Base-by-base conservation (phyloP, 92 coral and sea anemone species). In the Siderastrea siderea region DNA sequence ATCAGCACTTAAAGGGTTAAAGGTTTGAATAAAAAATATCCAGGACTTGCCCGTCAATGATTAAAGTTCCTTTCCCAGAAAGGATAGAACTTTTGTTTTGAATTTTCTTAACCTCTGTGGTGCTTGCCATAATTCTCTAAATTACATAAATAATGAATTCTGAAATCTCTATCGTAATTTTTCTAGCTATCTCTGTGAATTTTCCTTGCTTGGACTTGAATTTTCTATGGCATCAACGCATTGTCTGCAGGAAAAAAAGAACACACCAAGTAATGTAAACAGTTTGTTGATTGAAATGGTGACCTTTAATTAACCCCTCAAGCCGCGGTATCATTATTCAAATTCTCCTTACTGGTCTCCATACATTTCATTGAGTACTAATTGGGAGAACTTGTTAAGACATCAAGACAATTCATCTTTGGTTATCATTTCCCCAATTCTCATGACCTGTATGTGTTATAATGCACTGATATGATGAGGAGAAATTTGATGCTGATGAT, bases 211-310 rank as follows among this genome's bases (percentile, higher is more conserved):
- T 55, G 61, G 61, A 7, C 61, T 55, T 60, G 13, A 95, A 74
- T 74, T 62, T 49, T 85, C 89, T 47, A 85, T 75, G 13, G 89
- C 83, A 85, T 85, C 89, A 38, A 85, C 89, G 55, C 89, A 85
- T n/a, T 85, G 89, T 17, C 89, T 85, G 84, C 3, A 16, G 19
- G 14, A 74, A 17, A 62, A 62, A 59, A 49, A 2, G 6, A 84
- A 9, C 4, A 62, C 9, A 19, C 7, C 1, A 38, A 61, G 52
- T 68, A 6, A 12, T 62, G 7, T 3, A 7, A 17, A 5, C 9
- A 80, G 43, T 47, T 14, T 11, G 38, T 17, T 13, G 59, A 5
- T 7, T 8, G 47, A n/a, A 5, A 7, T 3, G 59, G 5, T 0
- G 15, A 51, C 9, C 19, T 50, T 50, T 47, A 46, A 44, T 13